Evolutionary conservation across 2,113 vertebrate genomes (phyloP).

Genomic region (Bettongia penicillata): DNA sequence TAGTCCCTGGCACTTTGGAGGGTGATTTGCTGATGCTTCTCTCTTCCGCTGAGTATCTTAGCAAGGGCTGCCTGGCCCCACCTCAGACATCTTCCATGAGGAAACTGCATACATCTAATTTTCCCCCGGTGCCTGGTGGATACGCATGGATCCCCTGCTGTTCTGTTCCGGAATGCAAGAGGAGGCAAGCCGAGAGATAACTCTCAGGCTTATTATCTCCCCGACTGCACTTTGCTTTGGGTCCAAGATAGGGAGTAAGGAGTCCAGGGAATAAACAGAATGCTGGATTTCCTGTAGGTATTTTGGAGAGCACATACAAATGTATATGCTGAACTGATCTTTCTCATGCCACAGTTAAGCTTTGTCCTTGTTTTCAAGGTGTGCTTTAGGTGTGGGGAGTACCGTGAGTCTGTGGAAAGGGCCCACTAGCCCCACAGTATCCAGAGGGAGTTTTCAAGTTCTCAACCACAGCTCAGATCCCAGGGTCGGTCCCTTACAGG

Average conservation of each 20-base stretch:
- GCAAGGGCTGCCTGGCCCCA: neutral
- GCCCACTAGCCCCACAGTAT: slow-evolving; percentile 67
- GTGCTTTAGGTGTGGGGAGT: slow-evolving; percentile 68
- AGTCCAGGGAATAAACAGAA: neutral
- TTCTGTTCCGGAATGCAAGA: slow-evolving; percentile 42
- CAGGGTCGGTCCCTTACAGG: slow-evolving; percentile 40
- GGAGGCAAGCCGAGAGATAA: neutral
- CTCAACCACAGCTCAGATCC: slow-evolving; percentile 19
- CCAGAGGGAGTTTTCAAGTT: slow-evolving; percentile 52
- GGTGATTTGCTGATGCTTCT: neutral
- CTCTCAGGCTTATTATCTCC: slow-evolving; percentile 24
- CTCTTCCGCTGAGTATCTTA: neutral
- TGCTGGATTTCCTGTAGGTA: neutral
- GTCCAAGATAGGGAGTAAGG: neutral
- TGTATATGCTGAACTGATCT: slow-evolving; percentile 34
- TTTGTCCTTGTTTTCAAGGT: slow-evolving; percentile 53
- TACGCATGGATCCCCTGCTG: neutral
- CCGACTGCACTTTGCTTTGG: slow-evolving; percentile 15
- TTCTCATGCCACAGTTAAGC: slow-evolving; percentile 42
- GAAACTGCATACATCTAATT: neutral
- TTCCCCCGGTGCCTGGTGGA: neutral
- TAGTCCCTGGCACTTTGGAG: neutral
- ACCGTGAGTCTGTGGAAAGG: slow-evolving; percentile 66
- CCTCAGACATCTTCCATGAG: neutral
- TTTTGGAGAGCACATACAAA: slow-evolving; percentile 20